Base-by-base conservation (phyloP, 2,113 vertebrate species). In the Hippocampus guttulatus region DNA sequence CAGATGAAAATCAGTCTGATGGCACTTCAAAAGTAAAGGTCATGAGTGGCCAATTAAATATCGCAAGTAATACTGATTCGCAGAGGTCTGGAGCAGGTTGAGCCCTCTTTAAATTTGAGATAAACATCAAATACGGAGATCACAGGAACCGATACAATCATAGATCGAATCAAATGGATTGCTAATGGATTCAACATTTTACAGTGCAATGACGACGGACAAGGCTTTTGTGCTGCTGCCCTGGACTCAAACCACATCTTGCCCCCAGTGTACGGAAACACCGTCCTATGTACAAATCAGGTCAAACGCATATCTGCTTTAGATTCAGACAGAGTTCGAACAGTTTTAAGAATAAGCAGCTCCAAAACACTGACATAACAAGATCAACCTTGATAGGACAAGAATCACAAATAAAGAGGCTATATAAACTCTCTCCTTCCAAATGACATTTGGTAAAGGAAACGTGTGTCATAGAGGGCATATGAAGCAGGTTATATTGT, bases 211-310 rank as follows among this genome's bases (percentile, higher is more conserved):
- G 75, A 89, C 74, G 75, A 89, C 74, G 76, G 85, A 88, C 85
- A 86, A 75, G 76, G 67, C 75, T 79, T 71, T 74, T 61, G 78
- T 15, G 5, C 58, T 71, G 74, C 49, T 75, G 82, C 62, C 52
- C 68, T 33, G 57, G 63, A 74, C 64, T 81, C 73, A 73, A 87
- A 84, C 87, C 88, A 88, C 82, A 88, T 88, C 85, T 83, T 84
- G 81, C 71, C 75, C 82, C 25, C 60, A 74, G 70, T 79, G 77
- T 83, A 89, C 87, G 86, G 80, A 88, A 73, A 85, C 75, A 75
- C 71, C 69, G 69, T 54, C 52, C 73, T 71, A 79, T 71, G 75
- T 80, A 70, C 51, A 30, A 67, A 77, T 86, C 81, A 81, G 85
- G 85, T 84, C 74, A 83, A 74, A 81, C 67, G 7, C 74, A 74